Conservation (phyloP, 2,797 vertebrate species). For the Anguilla obscura region DNA sequence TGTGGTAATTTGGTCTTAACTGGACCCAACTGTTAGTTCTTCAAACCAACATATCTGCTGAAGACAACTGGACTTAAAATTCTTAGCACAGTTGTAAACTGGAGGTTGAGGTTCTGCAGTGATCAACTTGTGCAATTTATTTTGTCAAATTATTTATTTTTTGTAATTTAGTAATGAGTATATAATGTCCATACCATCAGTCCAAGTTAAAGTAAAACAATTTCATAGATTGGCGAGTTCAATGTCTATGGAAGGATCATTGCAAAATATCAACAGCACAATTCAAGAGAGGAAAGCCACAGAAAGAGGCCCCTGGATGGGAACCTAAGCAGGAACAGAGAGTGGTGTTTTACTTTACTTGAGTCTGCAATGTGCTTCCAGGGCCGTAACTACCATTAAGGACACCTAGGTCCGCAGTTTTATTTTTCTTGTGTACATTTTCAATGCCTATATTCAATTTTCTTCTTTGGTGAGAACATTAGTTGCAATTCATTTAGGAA, state of each 20-base stretch:
- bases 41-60: not conserved
- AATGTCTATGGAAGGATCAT: not conserved
- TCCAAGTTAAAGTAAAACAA: not conserved
- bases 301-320: not conserved
- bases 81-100: not conserved
- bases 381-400: no score
- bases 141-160: not conserved
- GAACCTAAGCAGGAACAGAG: not conserved
- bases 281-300: not conserved
- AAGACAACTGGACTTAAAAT: not conserved
- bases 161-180: not conserved
- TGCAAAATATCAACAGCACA: not conserved
- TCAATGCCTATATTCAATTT: no score
- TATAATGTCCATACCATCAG: not conserved
- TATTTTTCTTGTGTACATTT: no score
- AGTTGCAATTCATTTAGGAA: no score
- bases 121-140: not conserved
- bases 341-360: not conserved
- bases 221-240: not conserved
- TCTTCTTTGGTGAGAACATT: no score
- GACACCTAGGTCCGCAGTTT: no score
- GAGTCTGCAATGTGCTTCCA: not conserved
- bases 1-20: not conserved
- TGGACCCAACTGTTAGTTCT: not conserved
- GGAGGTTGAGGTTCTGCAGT: not conserved